A percentile compares a stretch with the other conserved stretches of the same genome.
phyloP scores from a whole-genome alignment of 2,888 invertebrate genomes.

The Digitonthophagus gazella region DNA sequence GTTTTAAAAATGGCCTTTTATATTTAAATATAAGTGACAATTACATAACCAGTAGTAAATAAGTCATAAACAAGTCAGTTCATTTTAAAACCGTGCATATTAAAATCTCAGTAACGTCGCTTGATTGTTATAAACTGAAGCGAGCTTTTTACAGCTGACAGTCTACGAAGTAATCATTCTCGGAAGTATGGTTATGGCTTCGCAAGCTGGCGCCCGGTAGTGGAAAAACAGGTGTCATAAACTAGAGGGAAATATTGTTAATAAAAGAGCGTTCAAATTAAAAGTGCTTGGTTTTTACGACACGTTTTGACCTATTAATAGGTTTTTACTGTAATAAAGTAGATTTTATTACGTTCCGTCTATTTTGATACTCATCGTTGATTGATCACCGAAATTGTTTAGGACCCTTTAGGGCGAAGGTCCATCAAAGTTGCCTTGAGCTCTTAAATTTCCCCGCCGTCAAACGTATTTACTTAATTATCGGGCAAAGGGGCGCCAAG shows the following conservation, averaged over 20 bases:
- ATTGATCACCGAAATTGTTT: neutral
- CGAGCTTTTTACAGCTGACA: neutral
- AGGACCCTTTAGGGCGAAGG: neutral
- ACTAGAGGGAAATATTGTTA: neutral
- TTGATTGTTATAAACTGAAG: neutral
- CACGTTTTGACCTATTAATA: neutral
- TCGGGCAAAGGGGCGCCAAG: neutral
- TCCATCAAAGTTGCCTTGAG: neutral
- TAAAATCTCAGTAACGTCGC: neutral
- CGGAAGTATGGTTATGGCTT: neutral
- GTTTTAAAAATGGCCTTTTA: too few species aligned
- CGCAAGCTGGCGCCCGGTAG: neutral
- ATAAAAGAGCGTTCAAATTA: neutral
- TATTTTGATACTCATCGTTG: too few species aligned
- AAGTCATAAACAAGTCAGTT: neutral
- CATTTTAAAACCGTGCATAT: neutral
- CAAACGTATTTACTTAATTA: neutral
- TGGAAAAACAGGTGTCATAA: neutral
- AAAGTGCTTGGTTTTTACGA: neutral
- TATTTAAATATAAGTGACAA: too few species aligned
- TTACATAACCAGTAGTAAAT: neutral
- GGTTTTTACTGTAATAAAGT: neutral
- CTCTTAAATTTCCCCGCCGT: neutral
- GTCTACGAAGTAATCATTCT: neutral
- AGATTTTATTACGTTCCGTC: neutral